Evolutionary conservation across 1,140 invertebrate species (phyloP).

Genomic region (Anoplophora glabripennis): DNA sequence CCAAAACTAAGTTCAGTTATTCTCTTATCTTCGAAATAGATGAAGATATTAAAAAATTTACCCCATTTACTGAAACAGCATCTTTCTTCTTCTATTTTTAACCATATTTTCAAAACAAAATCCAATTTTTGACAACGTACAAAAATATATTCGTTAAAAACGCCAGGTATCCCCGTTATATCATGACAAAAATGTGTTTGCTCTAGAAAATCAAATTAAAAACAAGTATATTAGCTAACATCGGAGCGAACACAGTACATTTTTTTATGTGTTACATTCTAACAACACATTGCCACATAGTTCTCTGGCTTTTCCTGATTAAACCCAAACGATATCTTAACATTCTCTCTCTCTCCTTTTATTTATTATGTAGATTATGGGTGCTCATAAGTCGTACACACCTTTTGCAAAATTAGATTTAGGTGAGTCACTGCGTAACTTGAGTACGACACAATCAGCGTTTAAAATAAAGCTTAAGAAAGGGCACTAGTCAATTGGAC

Average conservation of each 20-base stretch:
- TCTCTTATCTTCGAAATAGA: too few relatives aligned
- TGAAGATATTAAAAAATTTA: too few relatives aligned
- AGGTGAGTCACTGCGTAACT: neutral
- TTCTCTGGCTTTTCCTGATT: neutral
- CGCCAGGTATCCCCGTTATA: too few relatives aligned
- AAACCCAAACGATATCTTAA: neutral
- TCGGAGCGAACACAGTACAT: neutral
- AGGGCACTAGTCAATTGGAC: neutral
- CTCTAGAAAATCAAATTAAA: too few relatives aligned
- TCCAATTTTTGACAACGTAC: too few relatives aligned
- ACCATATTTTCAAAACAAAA: too few relatives aligned
- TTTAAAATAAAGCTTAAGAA: neutral
- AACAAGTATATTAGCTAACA: too few relatives aligned
- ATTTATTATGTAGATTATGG: constrained; percentile 1
- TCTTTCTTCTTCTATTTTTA: too few relatives aligned
- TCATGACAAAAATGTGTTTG: too few relatives aligned
- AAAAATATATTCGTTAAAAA: too few relatives aligned
- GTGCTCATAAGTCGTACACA: constrained; percentile 7
- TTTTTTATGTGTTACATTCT: neutral
- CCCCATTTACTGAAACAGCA: too few relatives aligned
- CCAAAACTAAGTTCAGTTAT: too few relatives aligned
- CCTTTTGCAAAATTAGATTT: constrained; percentile 4
- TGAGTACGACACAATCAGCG: neutral
- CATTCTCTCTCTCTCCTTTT: neutral
- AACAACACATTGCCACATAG: neutral